Evolutionary conservation across 1,140 invertebrate species (phyloP).

Genomic region (Camponotus pennsylvanicus): DNA sequence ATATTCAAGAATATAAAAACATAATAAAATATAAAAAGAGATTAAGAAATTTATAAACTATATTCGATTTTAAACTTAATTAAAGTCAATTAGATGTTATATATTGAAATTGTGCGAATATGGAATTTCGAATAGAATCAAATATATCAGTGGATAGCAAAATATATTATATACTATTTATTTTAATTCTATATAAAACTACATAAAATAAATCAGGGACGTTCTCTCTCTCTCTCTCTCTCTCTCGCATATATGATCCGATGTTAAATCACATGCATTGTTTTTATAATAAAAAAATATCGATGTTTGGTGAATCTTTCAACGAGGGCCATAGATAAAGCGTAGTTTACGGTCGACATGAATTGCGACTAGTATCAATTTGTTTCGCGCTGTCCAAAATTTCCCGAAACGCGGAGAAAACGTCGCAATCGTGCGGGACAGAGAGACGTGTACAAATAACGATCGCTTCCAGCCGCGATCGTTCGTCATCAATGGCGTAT

Average conservation of each 20-base stretch:
- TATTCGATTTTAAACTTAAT: not conserved
- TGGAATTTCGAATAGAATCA: too few species aligned
- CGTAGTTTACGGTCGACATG: conserved; percentile 47
- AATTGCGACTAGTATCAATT: conserved; percentile 46
- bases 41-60: conserved; percentile 20
- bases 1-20: not conserved
- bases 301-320: conserved; percentile 54
- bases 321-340: conserved; percentile 33
- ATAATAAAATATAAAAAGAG: not conserved
- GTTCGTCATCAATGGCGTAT: conserved; percentile 23
- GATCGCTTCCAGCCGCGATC: conserved; percentile 23
- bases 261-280: conserved; percentile 21
- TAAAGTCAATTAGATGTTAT: not conserved
- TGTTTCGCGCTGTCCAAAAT: conserved; percentile 31
- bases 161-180: conserved; percentile 1
- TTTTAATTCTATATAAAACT: not conserved
- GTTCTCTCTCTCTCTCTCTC: too few species aligned
- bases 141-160: not conserved
- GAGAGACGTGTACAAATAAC: conserved; percentile 18
- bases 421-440: not conserved
- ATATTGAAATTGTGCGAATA: not conserved
- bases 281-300: conserved; percentile 45
- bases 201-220: not conserved
- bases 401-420: conserved; percentile 28
- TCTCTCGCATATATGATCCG: not conserved